Conservation (phyloP, 2,113 vertebrate species). For the Bagarius yarrelli region DNA sequence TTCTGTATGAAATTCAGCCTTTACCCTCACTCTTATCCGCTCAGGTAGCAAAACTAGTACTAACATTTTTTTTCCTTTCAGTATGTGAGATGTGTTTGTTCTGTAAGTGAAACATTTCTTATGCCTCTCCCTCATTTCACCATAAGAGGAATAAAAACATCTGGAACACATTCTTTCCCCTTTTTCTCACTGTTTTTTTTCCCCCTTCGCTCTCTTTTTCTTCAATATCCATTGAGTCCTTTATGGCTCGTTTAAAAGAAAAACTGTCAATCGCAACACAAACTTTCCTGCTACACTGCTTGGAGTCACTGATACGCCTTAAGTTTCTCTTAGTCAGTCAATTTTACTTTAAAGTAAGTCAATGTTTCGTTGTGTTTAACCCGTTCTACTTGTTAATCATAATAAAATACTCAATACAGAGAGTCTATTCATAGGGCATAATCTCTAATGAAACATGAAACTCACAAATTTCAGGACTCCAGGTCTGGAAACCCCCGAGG, state of each 20-base stretch:
- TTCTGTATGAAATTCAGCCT: conserved; percentile 37
- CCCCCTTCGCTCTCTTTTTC: not conserved
- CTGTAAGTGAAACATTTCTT: conserved; percentile 62
- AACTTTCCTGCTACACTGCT: not conserved
- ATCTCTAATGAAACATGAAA: conserved; percentile 44
- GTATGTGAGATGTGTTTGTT: conserved; percentile 54
- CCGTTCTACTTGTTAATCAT: conserved; percentile 52
- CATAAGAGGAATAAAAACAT: conserved; percentile 72
- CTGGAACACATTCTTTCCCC: conserved; percentile 74
- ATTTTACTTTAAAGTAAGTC: not conserved
- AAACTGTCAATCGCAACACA: not conserved
- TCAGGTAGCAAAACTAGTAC: conserved; percentile 29
- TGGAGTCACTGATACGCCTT: not conserved
- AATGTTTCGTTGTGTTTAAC: not conserved
- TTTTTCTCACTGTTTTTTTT: conserved; percentile 49
- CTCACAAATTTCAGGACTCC: conserved; percentile 25
- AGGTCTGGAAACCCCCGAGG: conserved; percentile 28
- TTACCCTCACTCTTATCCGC: not conserved
- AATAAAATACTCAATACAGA: conserved; percentile 59
- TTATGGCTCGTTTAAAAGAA: not conserved
- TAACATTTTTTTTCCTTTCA: conserved; percentile 49
- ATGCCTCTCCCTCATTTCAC: conserved; percentile 61
- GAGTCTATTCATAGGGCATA: conserved; percentile 54
- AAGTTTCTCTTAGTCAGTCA: not conserved
- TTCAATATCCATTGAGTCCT: conserved; percentile 21